Evolutionary conservation across 2,113 vertebrate species (phyloP).

Genomic region (Notechis scutatus): DNA sequence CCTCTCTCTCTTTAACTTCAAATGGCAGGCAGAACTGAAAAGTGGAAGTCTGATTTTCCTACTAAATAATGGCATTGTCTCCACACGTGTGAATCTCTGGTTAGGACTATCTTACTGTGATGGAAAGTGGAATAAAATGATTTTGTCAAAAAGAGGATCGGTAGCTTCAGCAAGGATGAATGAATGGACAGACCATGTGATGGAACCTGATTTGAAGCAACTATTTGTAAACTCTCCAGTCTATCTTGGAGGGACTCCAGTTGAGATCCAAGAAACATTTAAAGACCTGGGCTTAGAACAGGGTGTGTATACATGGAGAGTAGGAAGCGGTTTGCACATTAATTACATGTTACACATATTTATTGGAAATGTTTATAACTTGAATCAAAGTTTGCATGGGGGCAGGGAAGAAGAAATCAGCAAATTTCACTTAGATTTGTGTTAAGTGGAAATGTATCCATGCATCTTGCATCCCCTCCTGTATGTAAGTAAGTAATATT

Average conservation of each 20-base stretch:
- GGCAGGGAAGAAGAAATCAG: not conserved
- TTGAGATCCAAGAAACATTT: slow-evolving; percentile 65
- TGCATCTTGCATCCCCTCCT: not conserved
- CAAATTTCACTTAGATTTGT: not conserved
- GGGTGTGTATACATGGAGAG: slow-evolving; percentile 62
- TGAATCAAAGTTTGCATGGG: not conserved
- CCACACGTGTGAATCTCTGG: slow-evolving; percentile 76
- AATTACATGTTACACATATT: not conserved
- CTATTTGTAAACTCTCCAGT: slow-evolving; percentile 76
- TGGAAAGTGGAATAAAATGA: slow-evolving; percentile 82
- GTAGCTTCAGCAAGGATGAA: slow-evolving; percentile 70
- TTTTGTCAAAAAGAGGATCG: slow-evolving; percentile 70
- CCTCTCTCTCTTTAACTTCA: slow-evolving; percentile 26
- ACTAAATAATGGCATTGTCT: slow-evolving; percentile 67
- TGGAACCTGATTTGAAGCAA: slow-evolving; percentile 35
- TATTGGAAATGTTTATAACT: not conserved
- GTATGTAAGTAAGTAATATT: not conserved
- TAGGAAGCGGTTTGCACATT: not conserved
- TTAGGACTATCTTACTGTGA: slow-evolving; percentile 83
- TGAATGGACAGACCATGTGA: slow-evolving; percentile 65
- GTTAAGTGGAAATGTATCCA: not conserved
- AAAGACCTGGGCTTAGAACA: slow-evolving; percentile 70
- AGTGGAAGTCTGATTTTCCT: slow-evolving; percentile 77
- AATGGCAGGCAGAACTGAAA: slow-evolving; percentile 79
- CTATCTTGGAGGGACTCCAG: slow-evolving; percentile 81